Conservation (phyloP, 1,140 invertebrate genomes). For the Notospermus geniculatus region DNA sequence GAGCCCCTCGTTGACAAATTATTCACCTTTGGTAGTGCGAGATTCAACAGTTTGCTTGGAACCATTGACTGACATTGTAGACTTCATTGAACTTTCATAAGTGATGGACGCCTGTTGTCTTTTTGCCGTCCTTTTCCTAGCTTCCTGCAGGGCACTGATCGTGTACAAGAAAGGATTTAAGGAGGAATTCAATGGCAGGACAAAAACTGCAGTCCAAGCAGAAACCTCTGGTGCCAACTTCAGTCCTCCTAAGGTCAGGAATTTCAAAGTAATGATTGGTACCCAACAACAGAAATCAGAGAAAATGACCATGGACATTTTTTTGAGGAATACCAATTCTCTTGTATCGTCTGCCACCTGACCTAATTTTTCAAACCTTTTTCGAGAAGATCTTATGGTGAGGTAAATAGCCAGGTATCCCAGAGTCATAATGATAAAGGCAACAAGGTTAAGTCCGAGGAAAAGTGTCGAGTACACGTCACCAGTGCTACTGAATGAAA, state of each 20-base stretch:
- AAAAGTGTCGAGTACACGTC: neutral
- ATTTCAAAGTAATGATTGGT: neutral
- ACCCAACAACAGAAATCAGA: conserved; percentile 8
- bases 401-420: neutral
- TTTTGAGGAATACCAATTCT: neutral
- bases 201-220: conserved; percentile 23
- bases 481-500: neutral
- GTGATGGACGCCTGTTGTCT: no score
- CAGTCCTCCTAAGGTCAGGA: no score
- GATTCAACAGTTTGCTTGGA: no score
- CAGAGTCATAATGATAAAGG: neutral
- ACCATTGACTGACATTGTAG: no score
- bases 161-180: conserved; percentile 22
- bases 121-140: neutral
- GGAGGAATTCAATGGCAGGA: conserved; percentile 18
- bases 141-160: neutral
- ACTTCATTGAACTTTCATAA: no score
- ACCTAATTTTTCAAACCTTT: neutral
- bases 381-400: neutral
- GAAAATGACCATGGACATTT: neutral
- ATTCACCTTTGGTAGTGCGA: no score
- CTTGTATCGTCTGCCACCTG: neutral
- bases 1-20: no score
- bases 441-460: neutral
- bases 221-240: neutral